phyloP scores from a whole-genome alignment of 2,113 vertebrate genomes.

The Jacana jacana region DNA sequence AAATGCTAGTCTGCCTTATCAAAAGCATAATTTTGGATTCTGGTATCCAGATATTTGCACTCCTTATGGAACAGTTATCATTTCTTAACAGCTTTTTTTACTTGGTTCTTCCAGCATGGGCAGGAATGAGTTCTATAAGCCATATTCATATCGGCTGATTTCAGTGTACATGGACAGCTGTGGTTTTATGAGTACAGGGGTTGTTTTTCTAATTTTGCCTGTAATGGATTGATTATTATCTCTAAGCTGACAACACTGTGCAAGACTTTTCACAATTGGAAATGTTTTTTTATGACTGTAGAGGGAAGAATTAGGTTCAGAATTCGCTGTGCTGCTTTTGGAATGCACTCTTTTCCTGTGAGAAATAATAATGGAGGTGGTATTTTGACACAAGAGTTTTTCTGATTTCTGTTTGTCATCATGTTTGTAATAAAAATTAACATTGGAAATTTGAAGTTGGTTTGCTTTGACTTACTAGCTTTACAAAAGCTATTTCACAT shows the following conservation, averaged over 20 bases:
- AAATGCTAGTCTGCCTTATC: background rate
- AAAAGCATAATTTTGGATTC: background rate
- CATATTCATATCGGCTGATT: background rate
- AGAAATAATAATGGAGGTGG: fast-evolving
- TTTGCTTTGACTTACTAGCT: background rate
- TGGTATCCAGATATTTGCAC: background rate
- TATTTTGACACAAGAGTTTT: background rate
- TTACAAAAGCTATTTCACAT: background rate
- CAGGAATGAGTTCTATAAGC: background rate
- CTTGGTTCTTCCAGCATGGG: background rate
- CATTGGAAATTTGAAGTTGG: background rate
- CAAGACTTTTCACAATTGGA: background rate
- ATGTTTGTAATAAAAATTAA: background rate
- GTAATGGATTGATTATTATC: background rate
- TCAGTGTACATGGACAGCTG: background rate
- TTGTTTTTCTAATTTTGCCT: background rate
- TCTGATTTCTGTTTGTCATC: background rate
- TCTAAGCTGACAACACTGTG: background rate
- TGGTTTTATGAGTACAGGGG: background rate
- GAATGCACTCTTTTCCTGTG: background rate
- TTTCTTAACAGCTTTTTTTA: background rate
- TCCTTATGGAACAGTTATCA: background rate
- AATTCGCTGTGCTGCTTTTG: background rate
- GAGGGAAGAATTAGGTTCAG: background rate
- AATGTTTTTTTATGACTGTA: background rate